Conservation (phyloP, 2,113 vertebrate genomes). For the Coregonus clupeaformis region DNA sequence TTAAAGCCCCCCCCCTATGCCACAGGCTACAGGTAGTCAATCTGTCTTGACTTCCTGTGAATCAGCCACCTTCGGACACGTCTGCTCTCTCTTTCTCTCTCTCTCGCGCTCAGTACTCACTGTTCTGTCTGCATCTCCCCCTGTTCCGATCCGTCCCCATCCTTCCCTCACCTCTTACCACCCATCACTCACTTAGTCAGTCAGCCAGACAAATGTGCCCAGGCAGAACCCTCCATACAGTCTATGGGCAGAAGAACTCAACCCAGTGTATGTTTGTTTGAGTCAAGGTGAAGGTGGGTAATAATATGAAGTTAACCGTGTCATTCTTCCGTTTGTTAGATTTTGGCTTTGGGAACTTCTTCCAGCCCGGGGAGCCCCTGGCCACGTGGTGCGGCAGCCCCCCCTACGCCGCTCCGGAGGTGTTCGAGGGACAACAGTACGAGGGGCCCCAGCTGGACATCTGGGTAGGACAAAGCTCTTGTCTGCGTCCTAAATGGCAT, state of each 20-base stretch:
- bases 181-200: no score
- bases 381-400: conserved; percentile 97
- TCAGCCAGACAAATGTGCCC: no score
- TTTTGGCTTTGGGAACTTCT: conserved; percentile 99
- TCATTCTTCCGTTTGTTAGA: conserved; percentile 71
- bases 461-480: conserved; percentile 79
- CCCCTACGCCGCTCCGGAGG: conserved; percentile 94
- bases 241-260: no score
- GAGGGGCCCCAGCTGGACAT: conserved; percentile 98
- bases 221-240: no score
- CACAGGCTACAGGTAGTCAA: no score
- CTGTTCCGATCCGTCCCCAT: no score
- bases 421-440: conserved; percentile 97
- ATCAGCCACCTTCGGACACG: not conserved
- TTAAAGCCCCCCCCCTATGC: not conserved
- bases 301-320: not conserved
- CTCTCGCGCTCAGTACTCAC: no score
- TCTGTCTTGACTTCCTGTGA: no score
- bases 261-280: not conserved
- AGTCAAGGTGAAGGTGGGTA: not conserved
- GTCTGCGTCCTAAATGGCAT: no score
- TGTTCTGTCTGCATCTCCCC: no score
- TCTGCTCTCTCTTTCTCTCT: not conserved
- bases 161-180: no score
- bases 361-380: conserved; percentile 89